Evolutionary conservation across 2,113 vertebrate genomes (phyloP).

Genomic region (Trogon surrucura): DNA sequence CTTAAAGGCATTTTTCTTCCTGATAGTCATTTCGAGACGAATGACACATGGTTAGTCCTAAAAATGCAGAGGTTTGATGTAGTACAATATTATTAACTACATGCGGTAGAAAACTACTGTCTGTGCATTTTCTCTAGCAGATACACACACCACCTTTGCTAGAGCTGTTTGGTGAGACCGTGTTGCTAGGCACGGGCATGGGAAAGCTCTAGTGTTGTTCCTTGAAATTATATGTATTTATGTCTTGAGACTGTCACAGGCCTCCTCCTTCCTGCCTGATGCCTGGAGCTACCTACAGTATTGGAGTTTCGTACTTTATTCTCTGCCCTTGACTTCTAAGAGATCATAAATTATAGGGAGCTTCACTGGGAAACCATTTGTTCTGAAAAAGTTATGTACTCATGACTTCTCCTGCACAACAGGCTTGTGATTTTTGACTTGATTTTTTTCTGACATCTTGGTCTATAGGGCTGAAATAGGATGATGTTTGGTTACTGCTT

Average conservation of each 20-base stretch:
- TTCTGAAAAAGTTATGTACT: neutral
- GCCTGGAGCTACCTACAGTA: neutral
- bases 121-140: neutral
- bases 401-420: neutral
- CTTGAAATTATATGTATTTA: neutral
- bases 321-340: neutral
- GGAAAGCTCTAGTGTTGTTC: neutral
- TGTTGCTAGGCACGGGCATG: neutral
- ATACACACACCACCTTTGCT: neutral
- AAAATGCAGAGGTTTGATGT: neutral
- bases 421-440: neutral
- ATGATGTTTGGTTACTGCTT: neutral
- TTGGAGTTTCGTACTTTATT: neutral
- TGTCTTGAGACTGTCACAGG: neutral
- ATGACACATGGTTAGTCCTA: neutral
- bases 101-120: neutral
- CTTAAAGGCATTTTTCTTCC: neutral
- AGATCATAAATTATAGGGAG: neutral
- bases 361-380: neutral
- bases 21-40: neutral
- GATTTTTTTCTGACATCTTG: neutral
- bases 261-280: neutral
- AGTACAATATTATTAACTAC: neutral
- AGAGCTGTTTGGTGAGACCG: accelerated
- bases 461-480: neutral